Conservation (phyloP, 1,140 invertebrate species). For the Episyrphus balteatus region DNA sequence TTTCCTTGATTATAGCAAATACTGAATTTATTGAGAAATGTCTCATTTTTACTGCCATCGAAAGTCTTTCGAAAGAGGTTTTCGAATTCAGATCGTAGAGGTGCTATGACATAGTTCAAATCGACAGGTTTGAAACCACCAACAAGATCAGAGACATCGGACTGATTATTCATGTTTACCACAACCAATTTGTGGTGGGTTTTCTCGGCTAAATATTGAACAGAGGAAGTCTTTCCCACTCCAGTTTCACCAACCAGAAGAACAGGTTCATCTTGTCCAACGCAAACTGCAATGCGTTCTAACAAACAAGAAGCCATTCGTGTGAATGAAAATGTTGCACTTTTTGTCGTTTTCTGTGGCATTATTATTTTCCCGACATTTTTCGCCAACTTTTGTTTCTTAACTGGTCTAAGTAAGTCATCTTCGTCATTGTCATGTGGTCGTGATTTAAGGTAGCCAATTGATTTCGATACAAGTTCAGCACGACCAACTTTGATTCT, state of each 20-base stretch:
- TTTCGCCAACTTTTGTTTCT: not conserved
- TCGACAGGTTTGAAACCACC: conserved; percentile 97
- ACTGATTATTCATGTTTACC: conserved; percentile 99
- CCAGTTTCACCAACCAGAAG: conserved; percentile 96
- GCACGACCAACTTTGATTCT: conserved; percentile 46
- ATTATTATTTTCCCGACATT: not conserved
- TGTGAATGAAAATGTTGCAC: conserved; percentile 67
- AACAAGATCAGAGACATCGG: conserved; percentile 88
- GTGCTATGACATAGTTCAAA: conserved; percentile 68
- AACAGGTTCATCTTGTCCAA: conserved; percentile 78
- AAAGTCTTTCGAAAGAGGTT: conserved; percentile 70
- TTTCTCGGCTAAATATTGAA: conserved; percentile 83
- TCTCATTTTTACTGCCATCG: conserved; percentile 65
- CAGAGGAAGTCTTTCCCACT: conserved; percentile 93
- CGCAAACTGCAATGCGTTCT: conserved; percentile 75
- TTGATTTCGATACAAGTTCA: conserved; percentile 33
- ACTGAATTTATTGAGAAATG: conserved; percentile 72
- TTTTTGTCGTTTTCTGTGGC: conserved; percentile 20
- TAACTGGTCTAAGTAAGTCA: not conserved
- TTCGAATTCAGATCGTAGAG: conserved; percentile 75
- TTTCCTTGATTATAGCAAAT: conserved; percentile 59
- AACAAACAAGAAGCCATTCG: conserved; percentile 66
- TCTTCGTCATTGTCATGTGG: not conserved
- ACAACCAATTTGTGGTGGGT: conserved; percentile 78
- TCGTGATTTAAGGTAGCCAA: not conserved